Evolutionary conservation across 2,113 vertebrate species (phyloP).

Genomic region (Erythrocebus patas): DNA sequence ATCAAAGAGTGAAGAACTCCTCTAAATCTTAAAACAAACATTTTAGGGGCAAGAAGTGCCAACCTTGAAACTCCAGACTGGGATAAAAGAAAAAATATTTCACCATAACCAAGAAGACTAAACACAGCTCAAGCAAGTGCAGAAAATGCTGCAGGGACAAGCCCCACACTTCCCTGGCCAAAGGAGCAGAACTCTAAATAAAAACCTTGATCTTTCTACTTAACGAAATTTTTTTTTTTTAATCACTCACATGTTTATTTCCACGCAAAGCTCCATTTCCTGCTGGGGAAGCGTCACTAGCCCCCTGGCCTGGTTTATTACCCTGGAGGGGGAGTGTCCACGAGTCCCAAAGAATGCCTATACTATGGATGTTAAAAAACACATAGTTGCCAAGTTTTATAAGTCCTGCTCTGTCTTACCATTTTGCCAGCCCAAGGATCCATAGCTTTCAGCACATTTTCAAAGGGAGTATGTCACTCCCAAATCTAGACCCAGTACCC

Average conservation of each 20-base stretch:
- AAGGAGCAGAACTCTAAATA: not conserved
- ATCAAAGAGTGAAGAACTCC: not conserved
- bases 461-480: not conserved
- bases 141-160: not conserved
- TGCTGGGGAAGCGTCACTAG: not conserved
- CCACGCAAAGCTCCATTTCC: not conserved
- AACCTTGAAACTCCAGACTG: conserved; percentile 73
- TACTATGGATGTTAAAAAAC: not conserved
- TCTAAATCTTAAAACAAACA: conserved; percentile 48
- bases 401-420: not conserved
- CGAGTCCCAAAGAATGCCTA: not conserved
- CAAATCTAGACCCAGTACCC: not conserved
- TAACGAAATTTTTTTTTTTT: not conserved
- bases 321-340: no score
- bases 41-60: conserved; percentile 32
- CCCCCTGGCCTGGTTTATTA: not conserved
- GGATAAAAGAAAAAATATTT: conserved; percentile 58
- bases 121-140: conserved; percentile 5
- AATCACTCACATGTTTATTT: not conserved
- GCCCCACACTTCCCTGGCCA: not conserved
- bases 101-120: conserved; percentile 62
- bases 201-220: not conserved
- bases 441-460: not conserved
- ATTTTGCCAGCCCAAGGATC: not conserved
- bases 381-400: not conserved